Percentiles rank a stretch among this genome's conserved stretches.
phyloP scores from a whole-genome alignment of 2,888 invertebrate genomes.

The Plebejus argus region DNA sequence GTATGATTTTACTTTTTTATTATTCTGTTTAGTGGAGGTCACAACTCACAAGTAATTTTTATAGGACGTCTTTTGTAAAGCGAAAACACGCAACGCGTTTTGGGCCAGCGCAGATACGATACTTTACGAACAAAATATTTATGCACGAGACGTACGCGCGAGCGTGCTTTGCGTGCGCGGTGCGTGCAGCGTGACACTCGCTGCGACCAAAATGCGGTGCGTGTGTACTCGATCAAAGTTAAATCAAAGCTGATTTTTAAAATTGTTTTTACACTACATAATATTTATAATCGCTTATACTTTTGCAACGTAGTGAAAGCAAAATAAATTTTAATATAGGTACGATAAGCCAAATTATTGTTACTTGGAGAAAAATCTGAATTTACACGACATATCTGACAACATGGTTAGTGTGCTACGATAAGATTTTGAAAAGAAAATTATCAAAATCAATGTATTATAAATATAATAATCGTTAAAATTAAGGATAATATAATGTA shows the following conservation, averaged over 20 bases:
- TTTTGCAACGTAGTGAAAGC: conserved; percentile 53
- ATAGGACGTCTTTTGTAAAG: conserved; percentile 44
- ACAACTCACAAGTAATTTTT: conserved; percentile 62
- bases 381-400: conserved; percentile 81
- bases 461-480: conserved; percentile 78
- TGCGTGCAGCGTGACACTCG: neutral
- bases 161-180: neutral
- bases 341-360: conserved; percentile 75
- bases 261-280: conserved; percentile 47
- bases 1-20: conserved; percentile 64
- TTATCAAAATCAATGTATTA: conserved; percentile 78
- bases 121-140: neutral
- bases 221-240: conserved; percentile 43
- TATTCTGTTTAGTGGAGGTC: conserved; percentile 52
- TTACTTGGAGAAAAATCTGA: conserved; percentile 79
- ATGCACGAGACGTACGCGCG: neutral
- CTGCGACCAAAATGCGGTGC: conserved; percentile 43
- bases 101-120: conserved; percentile 41
- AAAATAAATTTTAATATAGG: conserved; percentile 57
- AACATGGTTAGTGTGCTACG: conserved; percentile 81
- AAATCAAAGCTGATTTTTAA: conserved; percentile 44
- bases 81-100: conserved; percentile 54
- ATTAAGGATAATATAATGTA: conserved; percentile 76
- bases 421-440: conserved; percentile 72
- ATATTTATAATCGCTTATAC: conserved; percentile 56